phyloP scores from a whole-genome alignment of 2,888 invertebrate species.

The Archips crataeganus region DNA sequence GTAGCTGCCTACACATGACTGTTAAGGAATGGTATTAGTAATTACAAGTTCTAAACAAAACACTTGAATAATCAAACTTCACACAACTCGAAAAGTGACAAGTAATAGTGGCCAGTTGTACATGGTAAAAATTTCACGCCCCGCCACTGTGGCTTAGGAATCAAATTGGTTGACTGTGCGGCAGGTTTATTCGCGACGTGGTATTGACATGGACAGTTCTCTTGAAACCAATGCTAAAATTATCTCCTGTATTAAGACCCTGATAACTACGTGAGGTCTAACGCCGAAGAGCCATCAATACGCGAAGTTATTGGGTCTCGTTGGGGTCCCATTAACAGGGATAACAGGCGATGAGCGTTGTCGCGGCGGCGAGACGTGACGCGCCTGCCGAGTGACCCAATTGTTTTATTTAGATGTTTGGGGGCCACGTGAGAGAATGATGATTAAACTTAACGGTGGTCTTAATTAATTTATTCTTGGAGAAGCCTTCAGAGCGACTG shows the following conservation, averaged over 20 bases:
- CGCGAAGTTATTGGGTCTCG: neutral
- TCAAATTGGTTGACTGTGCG: no score
- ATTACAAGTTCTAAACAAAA: no score
- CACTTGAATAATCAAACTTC: no score
- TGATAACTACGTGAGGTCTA: neutral
- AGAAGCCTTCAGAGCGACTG: no score
- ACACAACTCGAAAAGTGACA: no score
- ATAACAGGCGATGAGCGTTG: neutral
- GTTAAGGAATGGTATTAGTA: no score
- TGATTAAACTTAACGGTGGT: neutral
- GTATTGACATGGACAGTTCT: neutral
- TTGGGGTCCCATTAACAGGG: neutral
- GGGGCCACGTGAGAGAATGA: neutral
- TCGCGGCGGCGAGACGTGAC: neutral
- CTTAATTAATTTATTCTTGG: no score
- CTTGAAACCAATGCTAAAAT: neutral
- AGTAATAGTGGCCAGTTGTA: no score
- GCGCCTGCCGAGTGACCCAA: neutral
- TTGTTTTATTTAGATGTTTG: conserved; percentile 7
- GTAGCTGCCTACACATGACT: no score
- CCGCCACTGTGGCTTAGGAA: no score
- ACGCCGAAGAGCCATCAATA: neutral
- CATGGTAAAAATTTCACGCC: no score
- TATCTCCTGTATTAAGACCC: neutral
- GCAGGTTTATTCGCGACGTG: no score